Percentiles rank a stretch among this genome's conserved stretches.
Evolutionary conservation across 2,797 vertebrate species (phyloP).

Genomic region (Tauraco hartlaubi): DNA sequence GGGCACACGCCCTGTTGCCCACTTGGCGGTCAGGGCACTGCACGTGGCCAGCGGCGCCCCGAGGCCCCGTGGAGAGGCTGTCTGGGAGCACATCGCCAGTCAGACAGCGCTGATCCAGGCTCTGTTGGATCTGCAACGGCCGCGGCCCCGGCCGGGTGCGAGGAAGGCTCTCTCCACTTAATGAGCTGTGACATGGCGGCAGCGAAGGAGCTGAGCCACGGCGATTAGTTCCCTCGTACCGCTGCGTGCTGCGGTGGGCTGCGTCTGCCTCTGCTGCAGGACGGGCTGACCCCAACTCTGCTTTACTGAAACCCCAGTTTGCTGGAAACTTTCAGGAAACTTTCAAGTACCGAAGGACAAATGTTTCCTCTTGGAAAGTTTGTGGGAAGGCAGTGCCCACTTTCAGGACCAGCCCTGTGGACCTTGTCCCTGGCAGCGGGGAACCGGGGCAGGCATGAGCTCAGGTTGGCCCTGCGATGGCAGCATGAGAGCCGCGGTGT

Average conservation of each 20-base stretch:
- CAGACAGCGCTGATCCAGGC: slow-evolving; percentile 50
- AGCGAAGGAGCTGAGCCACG: not conserved
- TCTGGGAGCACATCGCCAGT: slow-evolving; percentile 38
- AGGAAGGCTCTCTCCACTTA: slow-evolving; percentile 22
- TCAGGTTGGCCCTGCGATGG: fast-evolving
- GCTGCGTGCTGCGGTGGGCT: fast-evolving
- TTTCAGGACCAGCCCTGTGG: not conserved
- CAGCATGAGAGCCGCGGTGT: fast-evolving
- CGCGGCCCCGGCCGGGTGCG: not conserved
- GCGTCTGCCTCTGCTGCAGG: not conserved
- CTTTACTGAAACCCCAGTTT: not conserved
- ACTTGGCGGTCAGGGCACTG: not conserved
- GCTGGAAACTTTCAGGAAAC: not conserved
- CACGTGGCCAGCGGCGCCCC: not conserved
- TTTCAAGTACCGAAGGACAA: not conserved
- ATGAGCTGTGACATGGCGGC: not conserved
- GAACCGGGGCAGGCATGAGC: not conserved
- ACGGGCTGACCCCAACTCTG: not conserved
- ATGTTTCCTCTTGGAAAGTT: not conserved
- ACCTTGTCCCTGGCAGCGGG: not conserved
- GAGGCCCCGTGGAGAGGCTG: not conserved
- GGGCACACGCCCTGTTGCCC: not conserved
- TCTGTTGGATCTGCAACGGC: slow-evolving; percentile 52
- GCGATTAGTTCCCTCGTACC: not conserved
- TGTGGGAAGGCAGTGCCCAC: not conserved